These are phyloP conservation scores for Drosophila nr. medialis DNA, from an alignment of 2,888 invertebrate genomes.

Conservation along the genomic window DNA sequence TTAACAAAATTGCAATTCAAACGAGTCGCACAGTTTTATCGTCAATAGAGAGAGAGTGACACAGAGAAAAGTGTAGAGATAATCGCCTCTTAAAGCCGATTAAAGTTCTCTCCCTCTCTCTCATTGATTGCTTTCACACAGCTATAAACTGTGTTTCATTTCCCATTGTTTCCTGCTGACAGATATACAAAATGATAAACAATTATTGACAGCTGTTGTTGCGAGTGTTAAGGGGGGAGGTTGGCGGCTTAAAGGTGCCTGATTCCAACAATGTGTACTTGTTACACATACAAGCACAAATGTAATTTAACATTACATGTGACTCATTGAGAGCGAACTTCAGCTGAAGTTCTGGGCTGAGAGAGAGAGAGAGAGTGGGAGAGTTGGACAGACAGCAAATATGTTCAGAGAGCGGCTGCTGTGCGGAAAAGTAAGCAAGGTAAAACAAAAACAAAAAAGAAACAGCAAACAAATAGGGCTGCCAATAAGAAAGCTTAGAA, in stretches of 20 bases:
- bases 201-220: slow-evolving; percentile 58
- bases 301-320: slow-evolving; percentile 20
- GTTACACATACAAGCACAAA: slow-evolving; percentile 15
- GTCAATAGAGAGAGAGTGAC: neutral
- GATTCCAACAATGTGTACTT: slow-evolving; percentile 29
- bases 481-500: slow-evolving; percentile 28
- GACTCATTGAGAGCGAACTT: slow-evolving; percentile 43
- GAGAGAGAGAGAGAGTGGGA: slow-evolving; percentile 4
- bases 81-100: neutral
- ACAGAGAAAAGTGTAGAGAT: neutral
- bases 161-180: slow-evolving; percentile 1
- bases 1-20: slow-evolving; percentile 3
- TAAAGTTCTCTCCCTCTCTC: neutral
- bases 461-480: slow-evolving; percentile 24
- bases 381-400: neutral
- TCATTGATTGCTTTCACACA: neutral
- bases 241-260: slow-evolving; percentile 52
- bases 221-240: neutral
- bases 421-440: slow-evolving; percentile 17
- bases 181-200: slow-evolving; percentile 44
- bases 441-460: slow-evolving; percentile 25
- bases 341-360: slow-evolving; percentile 44
- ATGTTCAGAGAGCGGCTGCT: slow-evolving; percentile 21
- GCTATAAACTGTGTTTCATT: slow-evolving; percentile 2
- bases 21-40: slow-evolving; percentile 12